Percentiles rank a stretch among this genome's conserved stretches.
These are phyloP conservation scores for Ips typographus DNA, from an alignment of 1,140 invertebrate species.

Conservation along the genomic window DNA sequence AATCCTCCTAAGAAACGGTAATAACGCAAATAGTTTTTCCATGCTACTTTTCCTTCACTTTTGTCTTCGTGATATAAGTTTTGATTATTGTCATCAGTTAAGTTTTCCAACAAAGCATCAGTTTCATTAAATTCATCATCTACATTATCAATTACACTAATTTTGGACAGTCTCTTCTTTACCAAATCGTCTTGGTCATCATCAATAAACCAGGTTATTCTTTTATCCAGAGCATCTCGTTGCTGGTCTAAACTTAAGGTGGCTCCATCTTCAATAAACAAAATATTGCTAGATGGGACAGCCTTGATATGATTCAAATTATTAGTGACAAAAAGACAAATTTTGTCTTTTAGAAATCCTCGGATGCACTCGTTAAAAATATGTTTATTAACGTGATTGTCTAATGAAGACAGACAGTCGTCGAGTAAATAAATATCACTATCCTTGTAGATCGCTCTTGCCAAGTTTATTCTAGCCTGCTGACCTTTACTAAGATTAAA, in stretches of 20 bases:
- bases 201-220: constrained; percentile 39
- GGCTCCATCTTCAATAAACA: constrained; percentile 34
- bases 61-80: constrained; percentile 38
- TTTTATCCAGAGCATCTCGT: constrained; percentile 35
- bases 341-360: constrained; percentile 69
- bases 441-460: constrained; percentile 76
- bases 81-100: background rate
- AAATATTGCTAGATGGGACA: constrained; percentile 27
- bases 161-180: constrained; percentile 16
- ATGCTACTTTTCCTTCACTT: constrained; percentile 36
- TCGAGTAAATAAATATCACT: constrained; percentile 81
- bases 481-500: constrained; percentile 89
- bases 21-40: constrained; percentile 35
- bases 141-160: background rate
- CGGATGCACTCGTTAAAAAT: constrained; percentile 71
- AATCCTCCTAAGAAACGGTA: constrained; percentile 34
- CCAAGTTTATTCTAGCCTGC: constrained; percentile 83
- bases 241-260: constrained; percentile 37
- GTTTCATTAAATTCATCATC: constrained; percentile 12
- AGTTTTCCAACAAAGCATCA: constrained; percentile 37
- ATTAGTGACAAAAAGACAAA: constrained; percentile 81
- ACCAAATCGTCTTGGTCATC: constrained; percentile 14
- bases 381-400: constrained; percentile 69
- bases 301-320: constrained; percentile 76
- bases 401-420: constrained; percentile 80